Evolutionary conservation across 2,888 invertebrate species (phyloP).

Genomic region (Caradrina kadenii): DNA sequence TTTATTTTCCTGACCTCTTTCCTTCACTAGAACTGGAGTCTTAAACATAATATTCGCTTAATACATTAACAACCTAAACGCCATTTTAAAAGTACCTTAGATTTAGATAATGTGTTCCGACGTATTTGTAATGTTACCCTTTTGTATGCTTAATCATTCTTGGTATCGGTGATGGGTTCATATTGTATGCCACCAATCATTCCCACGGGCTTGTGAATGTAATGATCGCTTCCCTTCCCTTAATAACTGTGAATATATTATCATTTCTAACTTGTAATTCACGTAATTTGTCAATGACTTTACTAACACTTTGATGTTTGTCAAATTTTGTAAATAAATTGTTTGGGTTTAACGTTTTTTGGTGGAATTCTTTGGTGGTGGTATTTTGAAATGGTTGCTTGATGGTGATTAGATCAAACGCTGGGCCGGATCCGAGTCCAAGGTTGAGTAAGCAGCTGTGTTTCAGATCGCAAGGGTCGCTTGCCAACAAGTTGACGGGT

Average conservation of each 20-base stretch:
- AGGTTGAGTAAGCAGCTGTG: conserved; percentile 91
- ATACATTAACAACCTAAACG: conserved; percentile 47
- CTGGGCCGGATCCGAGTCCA: conserved; percentile 90
- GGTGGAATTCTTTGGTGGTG: conserved; percentile 70
- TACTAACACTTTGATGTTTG: conserved; percentile 35
- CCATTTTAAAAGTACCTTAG: conserved; percentile 61
- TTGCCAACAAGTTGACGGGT: conserved; percentile 97
- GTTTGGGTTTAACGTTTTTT: conserved; percentile 41
- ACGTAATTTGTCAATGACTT: conserved; percentile 47
- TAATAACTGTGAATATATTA: conserved; percentile 69
- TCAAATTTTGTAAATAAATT: conserved; percentile 36
- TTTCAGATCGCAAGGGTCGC: conserved; percentile 97
- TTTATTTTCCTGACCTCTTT: conserved; percentile 38
- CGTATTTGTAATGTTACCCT: conserved; percentile 81
- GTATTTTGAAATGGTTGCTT: conserved; percentile 64
- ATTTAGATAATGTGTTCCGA: conserved; percentile 54
- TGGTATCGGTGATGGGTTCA: conserved; percentile 89
- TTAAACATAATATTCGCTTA: conserved; percentile 49
- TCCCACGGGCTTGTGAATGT: conserved; percentile 76
- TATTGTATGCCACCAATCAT: conserved; percentile 81
- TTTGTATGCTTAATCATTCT: conserved; percentile 89
- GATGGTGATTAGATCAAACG: conserved; percentile 84
- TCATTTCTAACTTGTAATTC: conserved; percentile 43
- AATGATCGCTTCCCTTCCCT: conserved; percentile 66
- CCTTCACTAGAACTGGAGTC: conserved; percentile 41